Percentiles rank a stretch among this genome's conserved stretches.
phyloP scores from a whole-genome alignment of 2,888 invertebrate genomes.

The Exocentrus adspersus region DNA sequence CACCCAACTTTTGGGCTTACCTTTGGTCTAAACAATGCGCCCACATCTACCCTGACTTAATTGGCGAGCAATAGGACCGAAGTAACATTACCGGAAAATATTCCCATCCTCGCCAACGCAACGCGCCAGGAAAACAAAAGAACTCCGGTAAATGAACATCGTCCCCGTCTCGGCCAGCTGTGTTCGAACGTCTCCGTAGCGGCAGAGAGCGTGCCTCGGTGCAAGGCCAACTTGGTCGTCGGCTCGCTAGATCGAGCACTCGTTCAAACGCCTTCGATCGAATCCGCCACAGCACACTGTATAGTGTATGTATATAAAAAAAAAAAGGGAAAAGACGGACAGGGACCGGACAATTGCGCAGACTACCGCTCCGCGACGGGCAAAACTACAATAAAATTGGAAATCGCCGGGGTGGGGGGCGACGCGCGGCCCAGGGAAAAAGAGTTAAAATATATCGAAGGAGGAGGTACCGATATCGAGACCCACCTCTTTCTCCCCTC shows the following conservation, averaged over 20 bases:
- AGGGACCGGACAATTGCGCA: constrained; percentile 45
- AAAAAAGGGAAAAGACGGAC: constrained; percentile 37
- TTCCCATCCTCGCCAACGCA: background rate
- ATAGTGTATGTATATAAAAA: background rate
- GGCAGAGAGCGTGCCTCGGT: constrained; percentile 17
- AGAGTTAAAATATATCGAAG: constrained; percentile 56
- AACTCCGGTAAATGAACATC: constrained; percentile 33
- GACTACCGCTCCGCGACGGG: constrained; percentile 35
- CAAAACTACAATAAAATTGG: constrained; percentile 62
- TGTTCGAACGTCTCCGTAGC: constrained; percentile 22
- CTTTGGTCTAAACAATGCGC: background rate
- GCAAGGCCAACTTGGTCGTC: constrained; percentile 36
- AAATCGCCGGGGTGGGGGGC: constrained; percentile 48
- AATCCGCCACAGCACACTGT: constrained; percentile 27
- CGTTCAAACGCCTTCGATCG: constrained; percentile 30
- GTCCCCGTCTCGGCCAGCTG: constrained; percentile 31
- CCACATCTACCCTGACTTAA: too few relatives aligned
- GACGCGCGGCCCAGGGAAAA: constrained; percentile 44
- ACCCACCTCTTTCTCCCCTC: constrained; percentile 58
- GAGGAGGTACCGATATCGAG: constrained; percentile 60
- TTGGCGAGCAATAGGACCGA: background rate
- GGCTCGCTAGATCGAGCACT: constrained; percentile 31
- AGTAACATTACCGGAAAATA: constrained; percentile 6
- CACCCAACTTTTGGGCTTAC: too few relatives aligned
- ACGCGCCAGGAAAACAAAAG: constrained; percentile 25